phyloP scores from a whole-genome alignment of 2,113 vertebrate species.

The Chiloscyllium plagiosum region DNA sequence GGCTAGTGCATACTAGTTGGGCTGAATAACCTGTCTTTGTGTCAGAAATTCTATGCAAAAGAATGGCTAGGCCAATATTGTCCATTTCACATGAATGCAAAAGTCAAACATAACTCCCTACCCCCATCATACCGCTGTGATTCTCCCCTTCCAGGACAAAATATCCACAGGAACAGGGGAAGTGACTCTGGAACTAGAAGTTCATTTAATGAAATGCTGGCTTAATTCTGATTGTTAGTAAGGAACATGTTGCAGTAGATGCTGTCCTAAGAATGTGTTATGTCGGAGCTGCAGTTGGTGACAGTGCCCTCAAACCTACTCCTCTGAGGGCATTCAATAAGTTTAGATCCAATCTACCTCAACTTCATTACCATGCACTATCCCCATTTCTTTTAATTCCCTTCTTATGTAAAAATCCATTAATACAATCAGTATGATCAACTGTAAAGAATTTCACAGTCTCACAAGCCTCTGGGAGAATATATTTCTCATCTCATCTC shows the following conservation, averaged over 20 bases:
- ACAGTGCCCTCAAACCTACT: neutral
- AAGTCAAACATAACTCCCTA: neutral
- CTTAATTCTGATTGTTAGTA: neutral
- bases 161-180: neutral
- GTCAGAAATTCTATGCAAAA: neutral
- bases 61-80: neutral
- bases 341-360: neutral
- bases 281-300: neutral
- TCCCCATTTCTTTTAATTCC: neutral
- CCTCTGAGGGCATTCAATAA: neutral
- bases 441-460: neutral
- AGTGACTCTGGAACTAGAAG: neutral
- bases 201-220: neutral
- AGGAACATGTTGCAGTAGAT: neutral
- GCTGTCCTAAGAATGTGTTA: neutral
- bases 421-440: no score
- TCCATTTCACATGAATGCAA: neutral
- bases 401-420: neutral
- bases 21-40: neutral
- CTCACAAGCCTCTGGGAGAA: neutral
- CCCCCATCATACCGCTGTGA: neutral
- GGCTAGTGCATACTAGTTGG: no score
- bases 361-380: no score
- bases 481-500: neutral
- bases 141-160: neutral